Evolutionary conservation across 2,888 invertebrate species (phyloP), one percentile per base, ranked within the genome.

Genomic region (Ectobius pallidus): DNA sequence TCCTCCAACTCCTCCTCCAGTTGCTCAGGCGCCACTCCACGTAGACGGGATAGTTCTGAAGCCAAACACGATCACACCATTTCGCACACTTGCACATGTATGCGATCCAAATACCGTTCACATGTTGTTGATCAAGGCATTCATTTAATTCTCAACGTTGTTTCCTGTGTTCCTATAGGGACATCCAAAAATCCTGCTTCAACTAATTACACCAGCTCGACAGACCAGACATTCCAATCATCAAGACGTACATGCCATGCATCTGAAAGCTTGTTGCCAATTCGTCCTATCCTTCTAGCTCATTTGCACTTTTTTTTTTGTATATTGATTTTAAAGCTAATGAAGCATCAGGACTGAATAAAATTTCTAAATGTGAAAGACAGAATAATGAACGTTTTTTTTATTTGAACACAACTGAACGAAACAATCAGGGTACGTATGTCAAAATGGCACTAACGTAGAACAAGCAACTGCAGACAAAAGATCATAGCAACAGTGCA

Each of bases 11-110:
- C 76, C 9, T 67, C 73, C 25, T 39, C 44, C 42, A 77, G 61
- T 20, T 70, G 25, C 22, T 70, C 74, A 7, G 69, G 68, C 14
- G 73, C 55, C 46, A 67, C 70, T 1, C 70, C 90, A 27, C 93
- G 87, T 67, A 94, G 83, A 7, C 90, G 88, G 77, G 86, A 84
- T 42, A 92, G 82, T 25, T 71, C 71, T 71, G 71, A 46, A 62
- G 65, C 44, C 65, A 65, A 65, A 27, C 44, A 65, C 65, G 46
- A 65, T 65, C 65, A 18, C 65, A 65, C 65, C 44, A 65, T 44
- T 65, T 65, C 65, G 65, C 65, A 65, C 65, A 65, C 65, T 65
- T 46, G 42, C 42, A 65, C 25, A 65, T 44, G 65, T 27, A 65
- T 65, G 65, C 65, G 46, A 65, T 65, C 44, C 65, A 65, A 65